Conservation (phyloP, 2,797 vertebrate species). For the Vipera ursinii region DNA sequence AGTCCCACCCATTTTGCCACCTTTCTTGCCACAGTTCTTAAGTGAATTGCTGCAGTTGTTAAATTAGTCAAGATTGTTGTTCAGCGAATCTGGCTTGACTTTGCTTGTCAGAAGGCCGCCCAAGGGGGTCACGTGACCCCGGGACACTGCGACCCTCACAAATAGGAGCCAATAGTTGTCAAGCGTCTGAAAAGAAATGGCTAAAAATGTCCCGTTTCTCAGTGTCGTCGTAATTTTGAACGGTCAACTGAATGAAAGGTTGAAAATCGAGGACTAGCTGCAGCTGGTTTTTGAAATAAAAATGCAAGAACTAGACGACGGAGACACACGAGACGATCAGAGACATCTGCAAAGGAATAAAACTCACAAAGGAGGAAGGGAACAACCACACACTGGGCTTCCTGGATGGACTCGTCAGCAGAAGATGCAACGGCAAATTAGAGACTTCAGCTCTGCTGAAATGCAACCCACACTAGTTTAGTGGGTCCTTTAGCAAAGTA, state of each 20-base stretch:
- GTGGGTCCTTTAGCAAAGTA: not conserved
- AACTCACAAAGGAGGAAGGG: not conserved
- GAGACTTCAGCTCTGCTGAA: not conserved
- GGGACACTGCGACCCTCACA: no score
- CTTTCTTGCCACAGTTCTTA: not conserved
- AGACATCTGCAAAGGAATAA: not conserved
- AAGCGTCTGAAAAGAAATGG: no score
- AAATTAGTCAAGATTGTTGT: not conserved
- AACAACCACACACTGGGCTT: not conserved
- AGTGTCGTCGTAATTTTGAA: fast-evolving
- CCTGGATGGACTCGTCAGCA: not conserved
- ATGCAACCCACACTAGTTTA: not conserved
- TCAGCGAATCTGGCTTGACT: not conserved
- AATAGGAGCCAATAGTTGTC: no score
- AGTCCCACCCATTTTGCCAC: not conserved
- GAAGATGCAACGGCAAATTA: not conserved
- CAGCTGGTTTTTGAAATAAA: not conserved
- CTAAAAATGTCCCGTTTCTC: not conserved
- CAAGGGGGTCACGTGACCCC: no score
- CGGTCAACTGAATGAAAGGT: not conserved
- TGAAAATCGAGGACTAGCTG: not conserved
- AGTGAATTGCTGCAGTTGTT: not conserved
- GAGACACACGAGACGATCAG: not conserved
- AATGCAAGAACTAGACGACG: not conserved
- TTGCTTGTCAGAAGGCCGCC: not conserved